These are phyloP conservation scores for Eulemur rufifrons DNA, from an alignment of 2,113 vertebrate genomes.

Conservation along the genomic window DNA sequence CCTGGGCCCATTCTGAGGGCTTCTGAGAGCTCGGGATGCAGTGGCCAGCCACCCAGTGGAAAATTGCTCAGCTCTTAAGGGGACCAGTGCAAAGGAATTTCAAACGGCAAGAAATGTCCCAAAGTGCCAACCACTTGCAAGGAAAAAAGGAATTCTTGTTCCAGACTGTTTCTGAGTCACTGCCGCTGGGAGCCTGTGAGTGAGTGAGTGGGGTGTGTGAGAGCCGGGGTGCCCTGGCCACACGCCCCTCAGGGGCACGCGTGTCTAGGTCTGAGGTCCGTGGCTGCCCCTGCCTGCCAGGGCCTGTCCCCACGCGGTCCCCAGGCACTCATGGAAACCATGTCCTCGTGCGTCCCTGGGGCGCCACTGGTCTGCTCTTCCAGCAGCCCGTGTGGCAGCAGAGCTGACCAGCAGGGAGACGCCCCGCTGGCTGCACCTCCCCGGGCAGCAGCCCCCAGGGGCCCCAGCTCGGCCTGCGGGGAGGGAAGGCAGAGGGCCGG, in stretches of 20 bases:
- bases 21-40: not conserved
- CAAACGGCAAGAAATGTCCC: not conserved
- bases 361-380: not conserved
- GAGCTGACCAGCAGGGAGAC: not conserved
- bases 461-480: not conserved
- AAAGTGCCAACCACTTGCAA: not conserved
- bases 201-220: rapidly evolving
- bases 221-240: rapidly evolving
- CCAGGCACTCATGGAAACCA: not conserved
- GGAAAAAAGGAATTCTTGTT: not conserved
- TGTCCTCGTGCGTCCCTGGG: rapidly evolving
- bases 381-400: too few species aligned
- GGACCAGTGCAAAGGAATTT: not conserved
- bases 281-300: not conserved
- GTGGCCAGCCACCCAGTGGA: not conserved
- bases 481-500: not conserved
- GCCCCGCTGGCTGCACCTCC: not conserved
- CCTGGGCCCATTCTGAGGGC: not conserved
- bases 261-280: not conserved
- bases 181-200: rapidly evolving
- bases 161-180: conserved; percentile 31
- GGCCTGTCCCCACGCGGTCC: not conserved
- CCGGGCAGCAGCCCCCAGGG: not conserved
- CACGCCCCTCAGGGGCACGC: rapidly evolving
- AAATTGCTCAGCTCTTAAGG: not conserved